phyloP scores from a whole-genome alignment of 2,113 vertebrate genomes.

The Lontra canadensis region DNA sequence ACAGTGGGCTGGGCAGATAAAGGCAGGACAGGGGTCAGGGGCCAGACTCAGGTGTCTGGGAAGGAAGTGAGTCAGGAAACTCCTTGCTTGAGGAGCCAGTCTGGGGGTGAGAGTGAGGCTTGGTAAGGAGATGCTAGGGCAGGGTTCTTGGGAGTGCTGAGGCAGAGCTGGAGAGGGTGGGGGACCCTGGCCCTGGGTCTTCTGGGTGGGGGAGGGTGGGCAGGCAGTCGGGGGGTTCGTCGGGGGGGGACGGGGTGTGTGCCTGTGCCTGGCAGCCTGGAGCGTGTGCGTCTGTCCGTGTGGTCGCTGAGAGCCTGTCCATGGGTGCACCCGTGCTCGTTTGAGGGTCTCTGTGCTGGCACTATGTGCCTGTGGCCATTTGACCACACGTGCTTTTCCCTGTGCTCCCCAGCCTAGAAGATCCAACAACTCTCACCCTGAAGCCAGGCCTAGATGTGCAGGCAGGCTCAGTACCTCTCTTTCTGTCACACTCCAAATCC shows the following conservation, averaged over 20 bases:
- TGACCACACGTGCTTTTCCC: neutral
- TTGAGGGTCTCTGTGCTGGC: accelerated
- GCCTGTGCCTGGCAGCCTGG: neutral
- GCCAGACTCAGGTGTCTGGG: neutral
- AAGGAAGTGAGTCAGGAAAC: neutral
- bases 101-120: neutral
- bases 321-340: neutral
- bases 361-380: neutral
- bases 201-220: too few species aligned
- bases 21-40: neutral
- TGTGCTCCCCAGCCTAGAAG: neutral
- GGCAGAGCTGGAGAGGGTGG: neutral
- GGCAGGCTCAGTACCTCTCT: neutral
- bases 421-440: neutral
- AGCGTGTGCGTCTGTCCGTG: neutral
- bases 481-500: neutral
- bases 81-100: neutral
- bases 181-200: neutral
- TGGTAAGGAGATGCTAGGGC: neutral
- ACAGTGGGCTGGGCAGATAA: neutral
- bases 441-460: neutral
- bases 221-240: too few species aligned
- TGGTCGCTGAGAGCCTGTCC: neutral
- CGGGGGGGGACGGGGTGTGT: neutral
- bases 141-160: neutral